Base-by-base conservation (phyloP, 1,140 invertebrate species). In the Andricus grossulariae region DNA sequence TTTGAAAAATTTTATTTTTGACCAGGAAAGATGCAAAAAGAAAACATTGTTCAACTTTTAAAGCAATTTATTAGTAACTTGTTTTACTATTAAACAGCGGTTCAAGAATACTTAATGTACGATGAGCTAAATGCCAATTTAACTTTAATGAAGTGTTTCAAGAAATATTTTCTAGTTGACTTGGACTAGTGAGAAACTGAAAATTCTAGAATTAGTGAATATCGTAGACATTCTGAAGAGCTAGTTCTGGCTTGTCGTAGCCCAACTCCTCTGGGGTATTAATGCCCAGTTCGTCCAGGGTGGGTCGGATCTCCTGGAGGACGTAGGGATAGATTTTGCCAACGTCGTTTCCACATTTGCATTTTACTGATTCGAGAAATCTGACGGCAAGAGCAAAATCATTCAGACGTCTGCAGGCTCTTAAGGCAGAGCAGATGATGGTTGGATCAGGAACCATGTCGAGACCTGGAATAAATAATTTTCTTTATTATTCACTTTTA, bases 201-300 rank as follows among this genome's bases (percentile, higher is more conserved):
- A 71, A 73, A 18, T 52, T 50, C 57, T 76, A 77, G 74, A 52
- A 73, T 88, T 88, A 90, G 84, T 93, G 88, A 60, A 95, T 93
- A 71, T 97, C 94, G 88, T 94, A 96, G 70, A 96, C 94, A 87
- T 93, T 94, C 83, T 94, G 88, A 75, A 97, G 92, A 76, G 95
- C 96, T 87, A 99, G 93, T 92, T 99, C 98, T 72, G 99, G 99
- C 92, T 99, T 97, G 90, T 99, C 98, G 88, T 98, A 99, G 71
- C 98, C 98, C 83, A 99, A 92, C 88, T 99, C 97, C 92, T 99
- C 98, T 15, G 96, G 96, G 19, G 98, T 99, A 39, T 94, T 95
- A 83, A 99, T 96, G 21, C 99, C 98, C 50, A 99, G 92, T 92
- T 99, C 97, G 70, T 95, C 94, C 15, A 99, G 92, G 15, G 97